Base-by-base conservation (phyloP, 2,888 invertebrate genomes). In the Geophilus truncorum region DNA sequence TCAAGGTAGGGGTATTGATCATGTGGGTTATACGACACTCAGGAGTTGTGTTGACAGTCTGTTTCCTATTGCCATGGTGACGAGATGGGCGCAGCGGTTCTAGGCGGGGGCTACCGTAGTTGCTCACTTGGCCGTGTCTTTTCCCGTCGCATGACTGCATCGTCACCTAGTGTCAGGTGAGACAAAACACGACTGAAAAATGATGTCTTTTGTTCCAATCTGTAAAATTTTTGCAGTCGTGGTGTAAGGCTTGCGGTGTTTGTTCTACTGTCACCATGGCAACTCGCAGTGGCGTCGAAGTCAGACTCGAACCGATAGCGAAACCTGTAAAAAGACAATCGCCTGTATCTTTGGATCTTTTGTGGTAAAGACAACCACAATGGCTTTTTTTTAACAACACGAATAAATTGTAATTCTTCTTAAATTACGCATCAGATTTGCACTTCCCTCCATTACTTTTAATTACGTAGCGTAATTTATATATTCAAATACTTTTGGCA, bases 81-180 rank as follows among this genome's bases (percentile, higher is more conserved):
- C 62, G 15, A 62, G 25, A 25, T 28, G 62, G 15, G 28, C 62
- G 25, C 23, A 28, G 25, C 62, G 7, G 62, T 28, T 23, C 62
- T 62, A 62, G 62, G 62, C 62, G 62, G 15, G 62, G 5, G 4
- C 21, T 23, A 57, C n/a, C 12, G 5, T n/a, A 45, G 45, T 45
- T 45, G 32, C 32, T 32, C 32, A 32, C 45, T 45, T n/a, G 45
- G 5, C n/a, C n/a, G n/a, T 3, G 62, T 25, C 2, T 62, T 28
- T 10, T 9, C 25, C 25, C 23, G 25, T 23, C 15, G 62, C 25
- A 25, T 62, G 62, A 62, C 25, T 15, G 25, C 15, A 62, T 23
- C 62, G 62, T 62, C 62, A 62, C 62, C 62, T 62, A 62, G 62
- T 25, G 62, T 25, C 62, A 62, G 62, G 62, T 62, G 23, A 62